phyloP scores from a whole-genome alignment of 1,140 invertebrate species.

The Magallana gigas region DNA sequence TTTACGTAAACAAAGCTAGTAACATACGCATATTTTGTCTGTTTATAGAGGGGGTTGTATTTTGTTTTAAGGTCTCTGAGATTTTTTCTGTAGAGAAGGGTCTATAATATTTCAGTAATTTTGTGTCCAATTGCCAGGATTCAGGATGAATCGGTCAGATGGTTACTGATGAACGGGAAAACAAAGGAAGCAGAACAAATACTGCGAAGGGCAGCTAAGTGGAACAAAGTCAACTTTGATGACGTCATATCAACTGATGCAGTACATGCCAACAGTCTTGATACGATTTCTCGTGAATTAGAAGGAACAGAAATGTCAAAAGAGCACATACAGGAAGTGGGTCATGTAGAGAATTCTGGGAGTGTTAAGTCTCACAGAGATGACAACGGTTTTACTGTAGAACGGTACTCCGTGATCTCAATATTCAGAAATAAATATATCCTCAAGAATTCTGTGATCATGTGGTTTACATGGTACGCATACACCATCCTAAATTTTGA shows the following conservation, averaged over 20 bases:
- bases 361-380: conserved; percentile 4
- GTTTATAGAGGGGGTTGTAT: too few species aligned
- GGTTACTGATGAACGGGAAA: conserved; percentile 70
- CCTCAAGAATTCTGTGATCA: neutral
- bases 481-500: neutral
- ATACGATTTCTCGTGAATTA: neutral
- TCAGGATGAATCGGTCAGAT: conserved; percentile 71
- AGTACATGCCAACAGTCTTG: conserved; percentile 1
- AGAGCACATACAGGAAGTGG: neutral
- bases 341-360: neutral
- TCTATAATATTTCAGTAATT: too few species aligned
- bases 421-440: neutral
- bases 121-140: conserved; percentile 55
- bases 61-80: too few species aligned
- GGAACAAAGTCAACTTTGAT: conserved; percentile 59
- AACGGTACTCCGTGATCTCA: neutral
- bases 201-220: conserved; percentile 65
- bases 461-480: conserved; percentile 14
- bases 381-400: neutral
- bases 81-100: too few species aligned
- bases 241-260: conserved; percentile 19
- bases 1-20: too few species aligned
- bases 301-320: neutral
- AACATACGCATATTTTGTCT: too few species aligned
- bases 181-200: conserved; percentile 63